Evolutionary conservation across 1,140 invertebrate species (phyloP).

Genomic region (Drosophila tropicalis): DNA sequence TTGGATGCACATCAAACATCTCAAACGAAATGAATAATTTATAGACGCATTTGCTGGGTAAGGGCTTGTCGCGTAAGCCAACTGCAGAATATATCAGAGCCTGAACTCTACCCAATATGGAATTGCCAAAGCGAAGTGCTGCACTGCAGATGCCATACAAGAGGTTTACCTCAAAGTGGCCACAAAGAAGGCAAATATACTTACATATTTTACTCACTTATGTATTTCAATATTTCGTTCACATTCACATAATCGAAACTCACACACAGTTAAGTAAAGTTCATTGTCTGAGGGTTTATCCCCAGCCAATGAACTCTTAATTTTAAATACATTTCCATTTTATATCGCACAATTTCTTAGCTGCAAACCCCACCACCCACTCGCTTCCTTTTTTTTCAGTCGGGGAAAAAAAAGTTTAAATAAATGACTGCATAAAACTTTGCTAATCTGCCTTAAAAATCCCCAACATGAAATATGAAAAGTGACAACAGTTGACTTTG

Average conservation of each 20-base stretch:
- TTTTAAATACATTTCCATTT: conserved; percentile 38
- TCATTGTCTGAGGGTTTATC: neutral
- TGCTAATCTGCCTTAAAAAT: conserved; percentile 66
- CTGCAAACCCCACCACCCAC: neutral
- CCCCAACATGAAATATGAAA: conserved; percentile 47
- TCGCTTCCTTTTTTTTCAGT: neutral
- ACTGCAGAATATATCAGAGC: conserved; percentile 38
- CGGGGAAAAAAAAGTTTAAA: conserved; percentile 60
- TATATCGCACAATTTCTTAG: neutral
- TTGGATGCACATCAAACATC: conserved; percentile 75
- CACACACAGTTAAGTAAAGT: neutral
- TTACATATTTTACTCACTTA: neutral
- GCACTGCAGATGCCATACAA: conserved; percentile 15
- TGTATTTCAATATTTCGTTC: conserved; percentile 29
- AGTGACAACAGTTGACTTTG: conserved; percentile 67
- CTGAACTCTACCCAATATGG: conserved; percentile 43
- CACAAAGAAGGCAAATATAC: conserved; percentile 1
- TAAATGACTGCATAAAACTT: conserved; percentile 72
- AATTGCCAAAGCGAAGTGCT: conserved; percentile 36
- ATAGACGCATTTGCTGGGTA: conserved; percentile 58
- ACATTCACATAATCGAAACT: conserved; percentile 15
- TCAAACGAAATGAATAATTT: conserved; percentile 81
- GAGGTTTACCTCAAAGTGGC: conserved; percentile 5
- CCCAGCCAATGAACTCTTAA: neutral
- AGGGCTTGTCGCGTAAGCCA: conserved; percentile 44